Conservation (phyloP, 2,888 invertebrate genomes). For the Thyatira batis region DNA sequence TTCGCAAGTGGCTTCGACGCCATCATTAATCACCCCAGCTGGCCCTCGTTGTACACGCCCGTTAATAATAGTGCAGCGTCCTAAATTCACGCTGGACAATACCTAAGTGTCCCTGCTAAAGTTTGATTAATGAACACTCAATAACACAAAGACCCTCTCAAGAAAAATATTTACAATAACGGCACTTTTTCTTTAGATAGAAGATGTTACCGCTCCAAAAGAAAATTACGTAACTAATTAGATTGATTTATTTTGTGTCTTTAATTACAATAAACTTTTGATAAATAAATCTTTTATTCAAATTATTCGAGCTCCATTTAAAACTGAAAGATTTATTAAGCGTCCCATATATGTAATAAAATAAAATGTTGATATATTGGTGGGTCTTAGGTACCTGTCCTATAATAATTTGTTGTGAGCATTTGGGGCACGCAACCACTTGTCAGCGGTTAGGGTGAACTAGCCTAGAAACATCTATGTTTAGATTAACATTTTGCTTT, state of each 20-base stretch:
- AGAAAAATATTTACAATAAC: slow-evolving; percentile 29
- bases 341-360: too few relatives aligned
- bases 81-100: slow-evolving; percentile 47
- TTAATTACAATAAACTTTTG: too few relatives aligned
- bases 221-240: not conserved
- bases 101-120: slow-evolving; percentile 45
- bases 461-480: too few relatives aligned
- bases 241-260: not conserved
- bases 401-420: too few relatives aligned
- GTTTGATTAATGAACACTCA: slow-evolving; percentile 58
- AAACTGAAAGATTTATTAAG: too few relatives aligned
- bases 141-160: slow-evolving; percentile 32
- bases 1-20: slow-evolving; percentile 31
- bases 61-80: slow-evolving; percentile 48
- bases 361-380: too few relatives aligned
- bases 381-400: too few relatives aligned
- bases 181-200: not conserved
- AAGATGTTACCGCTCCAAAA: not conserved
- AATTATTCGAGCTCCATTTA: too few relatives aligned
- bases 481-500: too few relatives aligned
- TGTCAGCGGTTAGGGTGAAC: too few relatives aligned
- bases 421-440: too few relatives aligned
- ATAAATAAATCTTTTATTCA: not conserved
- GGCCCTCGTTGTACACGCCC: slow-evolving; percentile 31
- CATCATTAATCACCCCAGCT: slow-evolving; percentile 44